Conservation (phyloP, 1,140 invertebrate genomes). For the Ylistrum balloti region DNA sequence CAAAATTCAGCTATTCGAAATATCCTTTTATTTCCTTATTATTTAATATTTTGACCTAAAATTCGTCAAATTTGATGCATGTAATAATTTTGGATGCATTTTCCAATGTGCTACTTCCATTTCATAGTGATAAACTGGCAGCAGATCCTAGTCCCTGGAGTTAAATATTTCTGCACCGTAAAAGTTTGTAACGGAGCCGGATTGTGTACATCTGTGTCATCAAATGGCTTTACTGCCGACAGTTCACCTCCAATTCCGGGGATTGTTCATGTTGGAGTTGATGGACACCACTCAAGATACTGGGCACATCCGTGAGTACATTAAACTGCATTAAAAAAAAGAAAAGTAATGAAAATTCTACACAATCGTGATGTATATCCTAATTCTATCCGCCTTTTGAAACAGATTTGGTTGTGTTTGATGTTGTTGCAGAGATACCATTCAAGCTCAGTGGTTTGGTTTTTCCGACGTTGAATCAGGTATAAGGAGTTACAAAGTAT, state of each 20-base stretch:
- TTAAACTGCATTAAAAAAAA: too few species aligned
- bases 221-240: slow-evolving; percentile 66
- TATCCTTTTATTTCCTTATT: too few species aligned
- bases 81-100: too few species aligned
- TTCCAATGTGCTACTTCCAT: too few species aligned
- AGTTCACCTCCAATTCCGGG: slow-evolving; percentile 64
- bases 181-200: slow-evolving; percentile 64
- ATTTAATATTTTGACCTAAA: too few species aligned
- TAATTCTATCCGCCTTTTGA: too few species aligned
- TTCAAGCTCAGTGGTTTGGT: slow-evolving; percentile 62
- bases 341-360: too few species aligned
- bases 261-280: slow-evolving; percentile 57
- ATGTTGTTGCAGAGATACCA: slow-evolving; percentile 45
- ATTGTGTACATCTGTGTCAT: slow-evolving; percentile 59
- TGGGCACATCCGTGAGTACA: slow-evolving; percentile 51
- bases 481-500: slow-evolving; percentile 66
- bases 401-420: neutral
- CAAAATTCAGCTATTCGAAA: too few species aligned
- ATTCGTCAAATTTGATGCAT: too few species aligned
- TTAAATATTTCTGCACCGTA: slow-evolving; percentile 58
- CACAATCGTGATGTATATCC: too few species aligned
- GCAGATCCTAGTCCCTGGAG: slow-evolving; percentile 52
- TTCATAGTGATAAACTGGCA: slow-evolving; percentile 58
- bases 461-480: slow-evolving; percentile 71
- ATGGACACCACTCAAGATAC: slow-evolving; percentile 54